Base-by-base conservation (phyloP, 2,113 vertebrate genomes). In the Perca flavescens region DNA sequence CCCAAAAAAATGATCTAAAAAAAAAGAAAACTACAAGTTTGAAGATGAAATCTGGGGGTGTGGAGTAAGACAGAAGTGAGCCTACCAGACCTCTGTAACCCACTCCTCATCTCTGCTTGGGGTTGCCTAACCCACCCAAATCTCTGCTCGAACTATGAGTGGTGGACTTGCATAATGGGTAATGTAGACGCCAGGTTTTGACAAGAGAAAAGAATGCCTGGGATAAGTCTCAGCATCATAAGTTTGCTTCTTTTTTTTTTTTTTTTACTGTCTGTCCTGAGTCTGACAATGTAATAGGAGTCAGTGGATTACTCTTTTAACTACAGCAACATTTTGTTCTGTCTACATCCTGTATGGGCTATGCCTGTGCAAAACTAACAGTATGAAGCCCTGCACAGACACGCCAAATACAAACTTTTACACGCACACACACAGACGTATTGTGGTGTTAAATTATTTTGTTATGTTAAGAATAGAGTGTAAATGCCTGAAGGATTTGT, bases 391-490 rank as follows among this genome's bases (percentile, higher is more conserved):
- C 16, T n/a, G 8, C 13, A 52, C 22, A 64, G 28, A 63, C 54
- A 65, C 22, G 6, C 28, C 15, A 10, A 10, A 34, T 3, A 54
- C 53, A 54, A 5, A 49, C 22, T 6, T 54, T 31, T n/a, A 19
- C 58, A 43, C 58, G 16, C 21, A 47, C 17, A 19, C 46, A 52
- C 65, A 72, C 21, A 70, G 6, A 31, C 52, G 22, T 12, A 56
- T 15, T 61, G 28, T 53, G 0, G 15, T 47, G 57, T 40, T 75
- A 15, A 54, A 83, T 47, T n/a, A 5, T 58, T 25, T 34, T 17
- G 54, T 49, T 58, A 7, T 77, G 66, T 15, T 28, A 72, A n/a
- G 62, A 83, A 70, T 46, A 65, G 3, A 22, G 64, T 25, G 15
- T 66, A 63, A 54, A 60, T 13, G 58, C 25, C 65, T 62, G 36